These are phyloP conservation scores for Silurus lanzhouensis DNA, from an alignment of 2,797 vertebrate genomes.

Conservation along the genomic window DNA sequence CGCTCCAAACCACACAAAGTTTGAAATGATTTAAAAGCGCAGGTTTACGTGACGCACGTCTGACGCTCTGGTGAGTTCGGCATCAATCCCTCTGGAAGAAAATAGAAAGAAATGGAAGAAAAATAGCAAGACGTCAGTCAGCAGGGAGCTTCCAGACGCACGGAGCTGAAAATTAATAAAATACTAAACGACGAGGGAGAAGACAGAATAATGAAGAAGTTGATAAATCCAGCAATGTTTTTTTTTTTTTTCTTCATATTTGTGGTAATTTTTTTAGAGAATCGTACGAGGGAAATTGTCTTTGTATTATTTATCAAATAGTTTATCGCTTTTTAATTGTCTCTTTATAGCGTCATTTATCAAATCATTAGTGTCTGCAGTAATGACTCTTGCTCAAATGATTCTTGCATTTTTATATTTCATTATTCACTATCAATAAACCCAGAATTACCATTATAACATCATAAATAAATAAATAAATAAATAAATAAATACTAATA, in stretches of 20 bases:
- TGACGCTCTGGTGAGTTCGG: background rate
- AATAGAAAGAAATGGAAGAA: background rate
- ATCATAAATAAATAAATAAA: background rate
- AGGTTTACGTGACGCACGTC: background rate
- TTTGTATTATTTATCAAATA: constrained; percentile 30
- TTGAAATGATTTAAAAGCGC: constrained; percentile 13
- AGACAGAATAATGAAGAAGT: constrained; percentile 28
- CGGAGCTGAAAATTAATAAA: constrained; percentile 18
- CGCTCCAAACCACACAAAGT: background rate
- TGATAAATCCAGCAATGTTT: constrained; percentile 7
- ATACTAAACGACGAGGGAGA: constrained; percentile 13
- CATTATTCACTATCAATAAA: constrained; percentile 14
- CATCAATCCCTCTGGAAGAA: background rate
- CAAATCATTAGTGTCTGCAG: constrained; percentile 31
- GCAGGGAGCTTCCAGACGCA: background rate
- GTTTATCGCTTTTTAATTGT: constrained; percentile 45
- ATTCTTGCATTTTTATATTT: background rate
- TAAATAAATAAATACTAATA: background rate
- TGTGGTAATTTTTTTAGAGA: background rate
- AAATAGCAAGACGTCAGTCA: constrained; percentile 19
- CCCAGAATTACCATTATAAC: background rate
- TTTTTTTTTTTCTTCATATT: background rate
- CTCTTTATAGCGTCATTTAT: constrained; percentile 30
- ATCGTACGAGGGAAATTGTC: constrained; percentile 15
- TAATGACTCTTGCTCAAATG: constrained; percentile 1